phyloP scores from a whole-genome alignment of 2,888 invertebrate genomes.

The Cheilosia scutellata region DNA sequence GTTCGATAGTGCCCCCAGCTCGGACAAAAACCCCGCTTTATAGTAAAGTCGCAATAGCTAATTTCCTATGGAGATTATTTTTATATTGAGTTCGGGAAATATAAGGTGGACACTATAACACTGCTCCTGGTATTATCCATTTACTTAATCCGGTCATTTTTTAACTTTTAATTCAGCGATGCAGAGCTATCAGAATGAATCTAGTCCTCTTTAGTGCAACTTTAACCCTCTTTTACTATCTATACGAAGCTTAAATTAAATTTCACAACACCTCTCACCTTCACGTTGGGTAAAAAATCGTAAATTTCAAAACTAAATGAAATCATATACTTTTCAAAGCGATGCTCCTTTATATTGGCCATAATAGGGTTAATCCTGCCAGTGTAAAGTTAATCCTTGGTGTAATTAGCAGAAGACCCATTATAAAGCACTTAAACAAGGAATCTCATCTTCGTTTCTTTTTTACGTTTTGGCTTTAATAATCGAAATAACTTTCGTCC shows the following conservation, averaged over 20 bases:
- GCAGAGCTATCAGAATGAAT: no score
- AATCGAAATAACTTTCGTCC: constrained; percentile 36
- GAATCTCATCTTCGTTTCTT: constrained; percentile 21
- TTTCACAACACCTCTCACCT: not conserved
- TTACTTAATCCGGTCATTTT: no score
- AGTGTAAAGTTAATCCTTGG: constrained; percentile 5
- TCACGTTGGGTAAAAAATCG: not conserved
- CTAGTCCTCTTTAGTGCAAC: not conserved
- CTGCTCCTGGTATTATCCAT: no score
- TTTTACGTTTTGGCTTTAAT: constrained; percentile 15
- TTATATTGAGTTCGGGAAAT: no score
- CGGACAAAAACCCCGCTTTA: no score
- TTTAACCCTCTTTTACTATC: not conserved
- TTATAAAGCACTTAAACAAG: constrained; percentile 23
- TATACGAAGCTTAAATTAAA: not conserved
- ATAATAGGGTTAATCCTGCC: not conserved
- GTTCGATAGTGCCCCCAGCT: no score
- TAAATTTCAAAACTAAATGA: constrained; percentile 5
- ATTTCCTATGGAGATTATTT: no score
- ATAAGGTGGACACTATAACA: no score
- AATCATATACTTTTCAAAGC: not conserved
- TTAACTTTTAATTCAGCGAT: no score
- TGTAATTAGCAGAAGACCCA: constrained; percentile 30
- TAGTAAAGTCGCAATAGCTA: no score
- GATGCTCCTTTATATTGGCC: no score